Evolutionary conservation across 2,888 invertebrate genomes (phyloP).

Genomic region (Orthosia cruda): DNA sequence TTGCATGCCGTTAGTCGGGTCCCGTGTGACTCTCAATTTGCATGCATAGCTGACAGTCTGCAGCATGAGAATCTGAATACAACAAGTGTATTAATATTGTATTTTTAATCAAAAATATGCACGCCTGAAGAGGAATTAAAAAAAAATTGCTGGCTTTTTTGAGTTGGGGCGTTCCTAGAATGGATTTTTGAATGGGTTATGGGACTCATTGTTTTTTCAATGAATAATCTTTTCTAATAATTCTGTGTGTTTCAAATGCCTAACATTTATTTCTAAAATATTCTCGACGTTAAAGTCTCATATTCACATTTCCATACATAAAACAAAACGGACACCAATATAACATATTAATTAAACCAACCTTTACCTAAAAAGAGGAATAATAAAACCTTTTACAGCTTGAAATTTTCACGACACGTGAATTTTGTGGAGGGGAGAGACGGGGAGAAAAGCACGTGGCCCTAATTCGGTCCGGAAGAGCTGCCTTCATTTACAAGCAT

Average conservation of each 20-base stretch:
- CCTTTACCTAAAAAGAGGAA: constrained; percentile 36
- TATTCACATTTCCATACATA: constrained; percentile 25
- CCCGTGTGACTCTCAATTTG: constrained; percentile 74
- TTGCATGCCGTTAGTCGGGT: constrained; percentile 72
- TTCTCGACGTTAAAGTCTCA: background rate
- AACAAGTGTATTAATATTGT: constrained; percentile 70
- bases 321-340: constrained; percentile 33
- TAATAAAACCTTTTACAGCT: constrained; percentile 59
- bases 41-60: constrained; percentile 69
- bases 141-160: constrained; percentile 18
- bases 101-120: constrained; percentile 67
- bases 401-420: constrained; percentile 74
- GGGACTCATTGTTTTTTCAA: background rate
- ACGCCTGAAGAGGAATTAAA: constrained; percentile 44
- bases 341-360: constrained; percentile 59
- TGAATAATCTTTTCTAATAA: background rate
- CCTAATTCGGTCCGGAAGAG: constrained; percentile 79
- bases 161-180: constrained; percentile 9
- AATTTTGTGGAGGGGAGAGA: constrained; percentile 63
- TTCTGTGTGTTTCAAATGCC: background rate
- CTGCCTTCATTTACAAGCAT: constrained; percentile 82
- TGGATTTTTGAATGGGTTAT: too few species aligned
- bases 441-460: constrained; percentile 73
- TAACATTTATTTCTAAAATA: background rate
- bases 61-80: constrained; percentile 64